Conservation (phyloP, 2,888 invertebrate genomes). For the Neelides folsomi region DNA sequence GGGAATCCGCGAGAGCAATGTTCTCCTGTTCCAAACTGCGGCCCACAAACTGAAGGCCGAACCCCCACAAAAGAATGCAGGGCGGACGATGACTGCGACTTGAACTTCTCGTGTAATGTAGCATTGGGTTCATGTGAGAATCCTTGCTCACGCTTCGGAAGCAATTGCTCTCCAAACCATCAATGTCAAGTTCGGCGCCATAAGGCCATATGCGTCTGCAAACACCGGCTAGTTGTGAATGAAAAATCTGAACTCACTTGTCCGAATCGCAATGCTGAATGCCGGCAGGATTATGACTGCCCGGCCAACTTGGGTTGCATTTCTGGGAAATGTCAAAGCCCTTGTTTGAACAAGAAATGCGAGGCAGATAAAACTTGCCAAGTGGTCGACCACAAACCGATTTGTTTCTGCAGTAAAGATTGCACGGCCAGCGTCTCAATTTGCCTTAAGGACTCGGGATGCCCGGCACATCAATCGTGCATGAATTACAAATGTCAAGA, state of each 20-base stretch:
- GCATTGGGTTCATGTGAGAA: constrained; percentile 60
- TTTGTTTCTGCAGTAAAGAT: constrained; percentile 68
- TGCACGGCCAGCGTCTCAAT: constrained; percentile 70
- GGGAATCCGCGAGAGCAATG: constrained; percentile 69
- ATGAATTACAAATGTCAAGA: constrained; percentile 79
- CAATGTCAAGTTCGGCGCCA: constrained; percentile 78
- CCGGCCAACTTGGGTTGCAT: constrained; percentile 73
- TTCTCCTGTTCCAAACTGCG: constrained; percentile 62
- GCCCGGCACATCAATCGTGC: constrained; percentile 71
- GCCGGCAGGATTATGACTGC: constrained; percentile 64
- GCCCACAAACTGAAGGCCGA: constrained; percentile 45
- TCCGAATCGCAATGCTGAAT: constrained; percentile 50
- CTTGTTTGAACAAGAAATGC: constrained; percentile 63
- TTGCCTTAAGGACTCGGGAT: constrained; percentile 77
- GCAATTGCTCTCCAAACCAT: constrained; percentile 65
- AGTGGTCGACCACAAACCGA: constrained; percentile 70
- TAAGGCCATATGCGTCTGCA: constrained; percentile 73
- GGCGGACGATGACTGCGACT: constrained; percentile 56
- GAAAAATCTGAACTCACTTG: constrained; percentile 76
- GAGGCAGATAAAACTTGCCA: constrained; percentile 72
- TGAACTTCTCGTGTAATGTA: constrained; percentile 57
- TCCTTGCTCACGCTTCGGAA: constrained; percentile 52
- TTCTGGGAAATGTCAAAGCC: constrained; percentile 70
- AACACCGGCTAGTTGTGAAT: constrained; percentile 74
- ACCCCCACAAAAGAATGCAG: constrained; percentile 50